Evolutionary conservation across 2,797 vertebrate genomes (phyloP).

Genomic region (Mormyrus hasselquistii): DNA sequence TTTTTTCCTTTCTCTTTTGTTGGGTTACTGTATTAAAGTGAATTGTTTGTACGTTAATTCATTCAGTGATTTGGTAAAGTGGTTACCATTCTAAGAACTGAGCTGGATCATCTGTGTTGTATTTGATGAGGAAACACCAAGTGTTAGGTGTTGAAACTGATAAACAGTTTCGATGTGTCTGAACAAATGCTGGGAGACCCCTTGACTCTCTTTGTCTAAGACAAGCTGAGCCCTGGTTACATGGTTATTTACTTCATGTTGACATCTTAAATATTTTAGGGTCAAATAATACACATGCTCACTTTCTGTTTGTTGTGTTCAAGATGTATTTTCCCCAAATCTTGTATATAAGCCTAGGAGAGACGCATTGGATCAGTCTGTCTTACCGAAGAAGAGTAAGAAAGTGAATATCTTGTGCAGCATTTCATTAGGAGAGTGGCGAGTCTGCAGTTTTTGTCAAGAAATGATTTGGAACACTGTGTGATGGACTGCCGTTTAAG

Average conservation of each 20-base stretch:
- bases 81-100: background rate
- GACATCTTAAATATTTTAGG: conserved; percentile 52
- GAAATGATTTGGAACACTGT: background rate
- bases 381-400: background rate
- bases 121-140: conserved; percentile 44
- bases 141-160: conserved; percentile 47
- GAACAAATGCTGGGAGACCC: conserved; percentile 5
- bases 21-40: background rate
- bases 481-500: background rate
- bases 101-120: conserved; percentile 20
- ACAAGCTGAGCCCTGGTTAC: conserved; percentile 15
- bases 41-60: background rate
- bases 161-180: conserved; percentile 34
- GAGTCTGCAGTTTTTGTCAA: background rate
- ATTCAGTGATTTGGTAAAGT: background rate
- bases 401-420: background rate
- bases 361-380: background rate
- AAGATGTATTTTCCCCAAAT: conserved; percentile 47
- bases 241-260: conserved; percentile 42
- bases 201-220: conserved; percentile 13
- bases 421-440: background rate
- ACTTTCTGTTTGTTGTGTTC: conserved; percentile 48
- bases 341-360: conserved; percentile 46
- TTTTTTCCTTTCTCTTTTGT: background rate
- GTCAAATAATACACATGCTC: conserved; percentile 37